Percentiles rank a stretch among this genome's conserved stretches.
These are phyloP conservation scores for Sinocyclocheilus grahami DNA, from an alignment of 2,113 vertebrate genomes.

Conservation along the genomic window DNA sequence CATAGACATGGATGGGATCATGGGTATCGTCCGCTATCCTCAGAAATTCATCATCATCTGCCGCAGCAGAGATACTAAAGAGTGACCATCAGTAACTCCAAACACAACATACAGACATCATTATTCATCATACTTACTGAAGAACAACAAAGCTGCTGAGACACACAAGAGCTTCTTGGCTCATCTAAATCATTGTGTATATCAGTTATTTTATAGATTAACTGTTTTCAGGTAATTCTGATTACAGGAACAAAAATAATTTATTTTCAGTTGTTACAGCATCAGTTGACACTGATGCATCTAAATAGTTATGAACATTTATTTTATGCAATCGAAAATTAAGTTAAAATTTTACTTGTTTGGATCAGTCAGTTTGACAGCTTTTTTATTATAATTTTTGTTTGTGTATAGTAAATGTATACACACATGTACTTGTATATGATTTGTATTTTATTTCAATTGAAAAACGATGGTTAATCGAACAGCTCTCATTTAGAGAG, in stretches of 20 bases:
- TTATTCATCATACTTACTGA: not conserved
- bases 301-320: not conserved
- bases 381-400: not conserved
- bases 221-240: not conserved
- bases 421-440: not conserved
- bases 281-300: not conserved
- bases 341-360: too few relatives aligned
- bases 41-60: conserved; percentile 39
- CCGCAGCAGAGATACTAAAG: conserved; percentile 11
- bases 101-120: not conserved
- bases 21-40: conserved; percentile 42
- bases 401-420: not conserved
- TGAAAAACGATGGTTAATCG: not conserved
- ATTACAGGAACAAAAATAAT: not conserved
- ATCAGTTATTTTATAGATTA: not conserved
- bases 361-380: not conserved
- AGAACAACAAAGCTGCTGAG: not conserved
- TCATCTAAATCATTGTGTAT: not conserved
- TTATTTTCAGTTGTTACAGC: not conserved
- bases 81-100: not conserved
- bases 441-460: not conserved
- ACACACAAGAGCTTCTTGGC: not conserved
- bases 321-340: not conserved
- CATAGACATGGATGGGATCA: conserved; percentile 40
- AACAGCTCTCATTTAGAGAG: not conserved